phyloP scores from a whole-genome alignment of 2,888 invertebrate genomes.

The Spilosoma lubricipeda region DNA sequence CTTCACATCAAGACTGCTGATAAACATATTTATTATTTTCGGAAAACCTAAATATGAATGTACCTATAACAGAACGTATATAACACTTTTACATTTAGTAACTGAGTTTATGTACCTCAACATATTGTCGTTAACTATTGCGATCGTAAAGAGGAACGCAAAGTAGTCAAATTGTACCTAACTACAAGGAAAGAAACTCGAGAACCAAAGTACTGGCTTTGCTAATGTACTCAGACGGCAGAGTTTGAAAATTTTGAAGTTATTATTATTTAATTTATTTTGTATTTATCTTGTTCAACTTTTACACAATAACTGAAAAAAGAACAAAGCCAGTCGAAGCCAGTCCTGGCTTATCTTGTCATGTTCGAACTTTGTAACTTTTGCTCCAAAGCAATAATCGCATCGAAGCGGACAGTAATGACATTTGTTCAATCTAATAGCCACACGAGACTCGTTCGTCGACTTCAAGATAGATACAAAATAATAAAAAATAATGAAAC shows the following conservation, averaged over 20 bases:
- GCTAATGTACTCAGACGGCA: too few species aligned
- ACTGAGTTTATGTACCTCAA: neutral
- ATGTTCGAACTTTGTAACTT: slow-evolving; percentile 15
- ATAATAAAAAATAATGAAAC: slow-evolving; percentile 9
- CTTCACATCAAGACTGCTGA: too few species aligned
- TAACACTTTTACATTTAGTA: too few species aligned
- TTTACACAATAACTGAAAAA: neutral
- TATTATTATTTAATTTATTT: too few species aligned
- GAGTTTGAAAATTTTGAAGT: too few species aligned
- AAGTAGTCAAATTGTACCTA: neutral
- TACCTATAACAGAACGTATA: too few species aligned
- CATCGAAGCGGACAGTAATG: slow-evolving; percentile 16
- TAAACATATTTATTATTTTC: too few species aligned
- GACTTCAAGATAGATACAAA: neutral
- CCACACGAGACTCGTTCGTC: neutral
- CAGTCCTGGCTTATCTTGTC: neutral
- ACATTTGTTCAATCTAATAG: slow-evolving; percentile 18
- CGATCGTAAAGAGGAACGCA: neutral
- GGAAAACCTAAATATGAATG: too few species aligned
- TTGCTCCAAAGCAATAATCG: slow-evolving; percentile 17
- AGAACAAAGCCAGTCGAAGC: neutral
- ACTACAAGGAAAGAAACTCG: neutral
- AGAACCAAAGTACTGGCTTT: too few species aligned
- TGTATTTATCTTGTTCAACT: neutral
- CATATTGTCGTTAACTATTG: neutral